Evolutionary conservation across 2,113 vertebrate genomes (phyloP), one percentile per base, ranked within the genome.

Genomic region (Halcyon senegalensis): DNA sequence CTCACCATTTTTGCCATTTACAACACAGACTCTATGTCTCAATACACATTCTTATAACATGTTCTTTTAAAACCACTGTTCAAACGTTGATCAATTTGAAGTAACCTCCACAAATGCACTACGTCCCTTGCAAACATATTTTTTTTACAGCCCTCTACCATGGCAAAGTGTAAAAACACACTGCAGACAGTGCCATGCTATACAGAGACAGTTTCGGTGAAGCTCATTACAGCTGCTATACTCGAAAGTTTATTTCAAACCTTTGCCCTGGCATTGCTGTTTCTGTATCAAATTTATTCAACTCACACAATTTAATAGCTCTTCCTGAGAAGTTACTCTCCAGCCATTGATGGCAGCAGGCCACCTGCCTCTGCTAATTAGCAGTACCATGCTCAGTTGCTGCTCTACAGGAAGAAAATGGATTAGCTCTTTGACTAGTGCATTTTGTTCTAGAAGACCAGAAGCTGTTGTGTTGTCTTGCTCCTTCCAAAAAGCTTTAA

Each of bases 361-460:
- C 82, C 84, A 95, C 81, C 74, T 91, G 74, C 77, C 78, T 77
- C 70, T 73, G 70, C 31, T 76, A 64, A 79, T 87, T 76, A 93
- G 50, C 44, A 82, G 48, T 6, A 18, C 67, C 53, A 39, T 41
- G 37, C 37, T 75, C 19, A 0, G 37, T 63, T 87, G 74, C 78
- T 80, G 55, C 51, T 67, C 74, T 66, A 16, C 59, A 43, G 72
- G 56, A 86, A 85, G 67, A 58, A 96, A 87, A 72, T 10, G 41
- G 27, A 35, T 53, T 44, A 23, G n/a, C 19, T 77, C 39, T 69
- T 77, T 10, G 3, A 25, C 33, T 86, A 28, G 20, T 51, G n/a
- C 46, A 78, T 80, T 92, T 78, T 21, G 0, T 37, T 41, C 84
- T 64, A 43, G 51, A 73, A 83, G 48, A 81, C 11, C 51, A 77